Evolutionary conservation across 2,888 invertebrate genomes (phyloP), one percentile per base, ranked within the genome.

Genomic region (Dromius quadrimaculatus): DNA sequence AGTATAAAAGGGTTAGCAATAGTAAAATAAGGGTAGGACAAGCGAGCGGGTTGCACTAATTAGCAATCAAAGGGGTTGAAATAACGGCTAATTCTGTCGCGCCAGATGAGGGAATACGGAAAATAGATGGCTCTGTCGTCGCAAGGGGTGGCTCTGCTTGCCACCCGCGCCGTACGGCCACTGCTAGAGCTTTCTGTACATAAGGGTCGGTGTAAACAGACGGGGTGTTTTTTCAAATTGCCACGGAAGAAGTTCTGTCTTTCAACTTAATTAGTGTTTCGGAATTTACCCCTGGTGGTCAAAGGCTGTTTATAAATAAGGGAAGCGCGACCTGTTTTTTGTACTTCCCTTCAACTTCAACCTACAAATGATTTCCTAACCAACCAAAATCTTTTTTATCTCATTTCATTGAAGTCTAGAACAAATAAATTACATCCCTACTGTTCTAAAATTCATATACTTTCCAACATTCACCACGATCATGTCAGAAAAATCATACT

Each of bases 61-160:
- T 86, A 86, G 85, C 85, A 85, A 86, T 86, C 86, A 86, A 86
- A 86, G 86, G 84, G 81, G 82, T 81, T 77, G 78, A 79, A 81
- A 77, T 77, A 76, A 80, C 80, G 81, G 80, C 80, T 79, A 80
- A 80, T 80, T 81, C 80, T 75, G 73, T 72, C 74, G 74, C 74
- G 41, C 66, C 66, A 68, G 68, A 68, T 68, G 68, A 68, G 68
- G 68, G 68, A 57, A 65, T 50, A 50, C 65, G 50, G 65, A 50
- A 65, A 63, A 63, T 63, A 63, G 43, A 65, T 65, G 65, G 65
- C 63, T 28, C 63, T 63, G 63, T 63, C 63, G 63, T 45, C 23
- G 63, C 28, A 20, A 3, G n/a, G 47, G 47, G 47, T 22, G 47
- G n/a, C 9, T 20, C 20, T 19, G 36, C 28, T 54, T 54, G 50